phyloP scores from a whole-genome alignment of 2,113 vertebrate species.

The Sorex fumeus region DNA sequence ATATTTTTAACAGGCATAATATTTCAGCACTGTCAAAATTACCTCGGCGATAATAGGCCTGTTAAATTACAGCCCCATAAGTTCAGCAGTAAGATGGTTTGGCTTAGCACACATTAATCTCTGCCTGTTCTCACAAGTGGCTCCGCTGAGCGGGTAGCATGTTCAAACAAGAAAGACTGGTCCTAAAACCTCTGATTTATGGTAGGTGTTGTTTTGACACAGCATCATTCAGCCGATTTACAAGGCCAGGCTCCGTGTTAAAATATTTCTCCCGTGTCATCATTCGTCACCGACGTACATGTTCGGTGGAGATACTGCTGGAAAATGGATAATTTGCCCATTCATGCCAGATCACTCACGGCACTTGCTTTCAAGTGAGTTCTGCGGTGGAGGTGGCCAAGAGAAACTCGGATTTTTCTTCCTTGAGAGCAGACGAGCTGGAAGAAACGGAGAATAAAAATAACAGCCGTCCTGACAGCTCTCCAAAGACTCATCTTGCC shows the following conservation, averaged over 20 bases:
- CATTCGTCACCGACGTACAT: slow-evolving; percentile 88
- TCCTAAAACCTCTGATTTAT: slow-evolving; percentile 89
- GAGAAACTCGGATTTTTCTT: slow-evolving; percentile 73
- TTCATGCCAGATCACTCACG: slow-evolving; percentile 83
- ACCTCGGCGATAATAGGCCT: slow-evolving; percentile 87
- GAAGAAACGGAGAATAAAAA: slow-evolving; percentile 74
- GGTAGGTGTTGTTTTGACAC: slow-evolving; percentile 90
- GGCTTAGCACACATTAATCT: slow-evolving; percentile 86
- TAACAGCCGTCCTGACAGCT: slow-evolving; percentile 76
- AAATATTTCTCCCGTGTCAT: slow-evolving; percentile 87
- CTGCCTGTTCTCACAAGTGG: slow-evolving; percentile 90
- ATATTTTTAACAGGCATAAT: slow-evolving; percentile 85
- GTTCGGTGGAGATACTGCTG: slow-evolving; percentile 85
- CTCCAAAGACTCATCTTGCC: slow-evolving; percentile 66
- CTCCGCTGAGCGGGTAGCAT: slow-evolving; percentile 89
- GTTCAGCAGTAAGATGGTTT: slow-evolving; percentile 85
- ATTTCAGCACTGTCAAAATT: slow-evolving; percentile 89
- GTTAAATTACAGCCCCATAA: slow-evolving; percentile 89
- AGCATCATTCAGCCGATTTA: slow-evolving; percentile 86
- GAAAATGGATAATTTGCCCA: slow-evolving; percentile 85
- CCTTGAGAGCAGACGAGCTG: slow-evolving; percentile 84
- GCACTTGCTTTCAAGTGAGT: slow-evolving; percentile 78
- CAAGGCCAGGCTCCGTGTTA: slow-evolving; percentile 87
- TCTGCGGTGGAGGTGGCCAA: slow-evolving; percentile 80
- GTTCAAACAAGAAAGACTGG: slow-evolving; percentile 91